Evolutionary conservation across 2,888 invertebrate genomes (phyloP).

Genomic region (Andrena chrysosceles): DNA sequence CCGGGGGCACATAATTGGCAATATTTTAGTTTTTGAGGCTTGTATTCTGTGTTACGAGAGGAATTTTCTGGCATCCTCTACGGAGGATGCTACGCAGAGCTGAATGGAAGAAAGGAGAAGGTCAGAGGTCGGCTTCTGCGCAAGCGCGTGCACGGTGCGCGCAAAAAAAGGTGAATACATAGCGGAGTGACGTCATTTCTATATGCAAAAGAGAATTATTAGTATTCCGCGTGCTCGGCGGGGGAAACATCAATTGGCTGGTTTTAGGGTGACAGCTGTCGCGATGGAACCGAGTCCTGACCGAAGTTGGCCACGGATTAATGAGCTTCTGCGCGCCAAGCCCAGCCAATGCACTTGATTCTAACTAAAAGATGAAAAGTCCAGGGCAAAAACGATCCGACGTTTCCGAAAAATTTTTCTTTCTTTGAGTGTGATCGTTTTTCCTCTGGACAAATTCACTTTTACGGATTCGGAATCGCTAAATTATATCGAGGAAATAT

Average conservation of each 20-base stretch:
- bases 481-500: too few species aligned
- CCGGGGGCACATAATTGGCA: not conserved
- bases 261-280: not conserved
- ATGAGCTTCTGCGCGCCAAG: constrained; percentile 61
- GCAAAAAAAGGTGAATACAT: not conserved
- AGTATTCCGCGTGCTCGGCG: not conserved
- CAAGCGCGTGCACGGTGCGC: not conserved
- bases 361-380: too few species aligned
- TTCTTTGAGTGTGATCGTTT: too few species aligned
- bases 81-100: not conserved
- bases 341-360: too few species aligned
- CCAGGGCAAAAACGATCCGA: too few species aligned
- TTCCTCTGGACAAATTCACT: too few species aligned
- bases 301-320: constrained; percentile 42
- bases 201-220: not conserved
- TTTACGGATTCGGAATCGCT: too few species aligned
- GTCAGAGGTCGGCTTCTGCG: constrained; percentile 21
- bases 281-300: constrained; percentile 4
- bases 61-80: not conserved
- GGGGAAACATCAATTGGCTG: not conserved
- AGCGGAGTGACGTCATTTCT: not conserved
- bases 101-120: constrained; percentile 13
- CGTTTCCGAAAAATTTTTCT: too few species aligned
- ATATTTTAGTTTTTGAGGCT: not conserved
- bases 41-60: not conserved